Evolutionary conservation across 1,140 invertebrate genomes (phyloP).

Genomic region (Acromyrmex echinatior): DNA sequence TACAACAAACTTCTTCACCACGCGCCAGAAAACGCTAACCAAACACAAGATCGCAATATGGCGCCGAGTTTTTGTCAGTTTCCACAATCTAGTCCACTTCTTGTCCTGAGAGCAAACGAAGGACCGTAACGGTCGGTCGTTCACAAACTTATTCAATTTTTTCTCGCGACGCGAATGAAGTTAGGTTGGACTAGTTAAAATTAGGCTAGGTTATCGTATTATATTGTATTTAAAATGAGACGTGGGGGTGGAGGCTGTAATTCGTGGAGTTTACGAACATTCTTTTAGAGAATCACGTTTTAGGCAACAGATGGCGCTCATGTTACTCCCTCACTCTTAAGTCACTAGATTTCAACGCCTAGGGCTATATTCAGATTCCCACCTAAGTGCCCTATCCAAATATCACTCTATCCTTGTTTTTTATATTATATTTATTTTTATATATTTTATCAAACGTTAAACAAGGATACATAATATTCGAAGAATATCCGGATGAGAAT

Average conservation of each 20-base stretch:
- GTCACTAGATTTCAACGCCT: too few species aligned
- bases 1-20: conserved; percentile 81
- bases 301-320: too few species aligned
- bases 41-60: conserved; percentile 87
- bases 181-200: not conserved
- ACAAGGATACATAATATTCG: too few species aligned
- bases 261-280: not conserved
- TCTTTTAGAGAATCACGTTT: too few species aligned
- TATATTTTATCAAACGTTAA: too few species aligned
- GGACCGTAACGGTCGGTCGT: conserved; percentile 32
- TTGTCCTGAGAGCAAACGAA: conserved; percentile 8
- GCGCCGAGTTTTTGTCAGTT: conserved; percentile 85
- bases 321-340: too few species aligned
- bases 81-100: conserved; percentile 77
- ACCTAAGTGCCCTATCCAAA: too few species aligned
- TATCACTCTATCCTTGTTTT: too few species aligned
- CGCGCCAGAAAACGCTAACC: conserved; percentile 85
- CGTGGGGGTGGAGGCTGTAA: not conserved
- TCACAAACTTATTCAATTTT: conserved; percentile 1
- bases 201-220: not conserved
- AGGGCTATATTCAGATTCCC: too few species aligned
- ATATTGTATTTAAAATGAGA: too few species aligned
- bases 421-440: too few species aligned
- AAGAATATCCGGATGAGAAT: too few species aligned
- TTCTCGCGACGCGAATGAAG: not conserved